Conservation (phyloP, 2,888 invertebrate species). For the Melieria crassipennis region DNA sequence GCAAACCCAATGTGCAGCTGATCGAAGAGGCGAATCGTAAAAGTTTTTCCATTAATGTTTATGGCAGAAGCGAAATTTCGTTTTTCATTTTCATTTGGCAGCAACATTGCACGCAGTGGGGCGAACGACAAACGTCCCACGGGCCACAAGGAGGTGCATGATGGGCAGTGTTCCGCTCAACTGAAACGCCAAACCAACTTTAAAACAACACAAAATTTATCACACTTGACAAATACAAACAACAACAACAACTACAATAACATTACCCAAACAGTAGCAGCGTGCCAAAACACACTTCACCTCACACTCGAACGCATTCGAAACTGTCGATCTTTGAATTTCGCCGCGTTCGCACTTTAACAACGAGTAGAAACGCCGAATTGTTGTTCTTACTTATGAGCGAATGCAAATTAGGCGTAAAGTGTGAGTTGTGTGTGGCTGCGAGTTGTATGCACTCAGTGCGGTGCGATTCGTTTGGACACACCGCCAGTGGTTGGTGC, state of each 20-base stretch:
- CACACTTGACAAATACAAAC: no score
- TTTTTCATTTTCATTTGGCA: constrained; percentile 54
- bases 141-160: not conserved
- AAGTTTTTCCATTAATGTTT: constrained; percentile 56
- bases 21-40: no score
- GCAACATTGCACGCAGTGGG: constrained; percentile 47
- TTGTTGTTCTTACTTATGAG: not conserved
- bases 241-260: no score
- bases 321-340: no score
- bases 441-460: not conserved
- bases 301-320: no score
- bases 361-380: not conserved
- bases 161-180: not conserved
- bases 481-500: not conserved
- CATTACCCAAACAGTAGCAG: no score
- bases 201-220: not conserved
- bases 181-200: not conserved
- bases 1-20: not conserved
- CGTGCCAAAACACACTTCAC: no score
- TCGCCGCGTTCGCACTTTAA: not conserved
- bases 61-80: constrained; percentile 56
- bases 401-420: not conserved
- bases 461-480: not conserved
- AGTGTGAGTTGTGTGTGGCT: not conserved
- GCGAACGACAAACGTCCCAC: not conserved